Base-by-base conservation (phyloP, 2,888 invertebrate species). In the Silvanus unidentatus region DNA sequence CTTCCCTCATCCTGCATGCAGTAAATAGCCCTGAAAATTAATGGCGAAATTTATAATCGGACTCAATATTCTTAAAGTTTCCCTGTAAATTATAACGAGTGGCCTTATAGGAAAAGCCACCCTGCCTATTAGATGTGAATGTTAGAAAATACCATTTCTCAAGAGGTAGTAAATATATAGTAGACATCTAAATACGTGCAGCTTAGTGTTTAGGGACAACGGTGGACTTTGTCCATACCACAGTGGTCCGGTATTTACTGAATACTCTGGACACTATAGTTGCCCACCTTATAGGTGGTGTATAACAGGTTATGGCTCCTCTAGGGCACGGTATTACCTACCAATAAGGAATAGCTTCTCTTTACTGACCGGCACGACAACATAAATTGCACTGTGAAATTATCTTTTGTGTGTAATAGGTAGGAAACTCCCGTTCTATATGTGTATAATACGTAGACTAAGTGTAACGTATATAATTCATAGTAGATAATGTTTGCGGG, bases 301-400 rank as follows among this genome's bases (percentile, higher is more conserved):
- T 52, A 52, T 52, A 53, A 55, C 54, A 59, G 45, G 53, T 57
- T 57, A 58, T 54, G 54, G 59, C 43, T 44, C 57, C 59, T 43
- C 44, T 14, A 53, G 58, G 58, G 54, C 48, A 16, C 38, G 43
- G 57, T 44, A 55, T 59, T 58, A 57, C 47, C 50, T 55, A 43
- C 45, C 51, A 46, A 50, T 47, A 50, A 47, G 41, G 46, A 29
- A 47, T 45, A 41, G 47, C 36, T 46, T 43, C 38, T 49, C 42
- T 47, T 39, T 43, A 41, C 42, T 43, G 43, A 43, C 43, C 41
- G 39, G 42, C 43, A 43, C 41, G 44, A 34, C 40, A 30, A 44
- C 47, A 47, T 43, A 47, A 49, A 47, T 44, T 49, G 42, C 30
- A n/a, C 2, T 4, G 9, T n/a, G 29, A 30, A 41, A 40, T 44